phyloP scores from a whole-genome alignment of 1,140 invertebrate species.

The Archegozetes longisetosus region DNA sequence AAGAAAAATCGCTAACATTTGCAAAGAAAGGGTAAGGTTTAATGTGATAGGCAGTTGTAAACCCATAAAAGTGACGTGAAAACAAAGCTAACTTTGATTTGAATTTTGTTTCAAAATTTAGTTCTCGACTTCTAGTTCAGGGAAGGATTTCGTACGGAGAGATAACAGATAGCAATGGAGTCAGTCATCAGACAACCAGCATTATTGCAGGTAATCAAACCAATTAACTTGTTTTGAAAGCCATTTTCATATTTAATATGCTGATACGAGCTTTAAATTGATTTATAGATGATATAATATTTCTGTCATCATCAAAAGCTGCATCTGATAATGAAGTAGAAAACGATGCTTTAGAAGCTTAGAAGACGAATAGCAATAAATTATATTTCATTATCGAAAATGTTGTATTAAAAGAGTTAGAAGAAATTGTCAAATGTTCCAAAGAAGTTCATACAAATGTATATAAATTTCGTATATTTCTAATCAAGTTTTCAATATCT shows the following conservation, averaged over 20 bases:
- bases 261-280: background rate
- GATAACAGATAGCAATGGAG: conserved; percentile 58
- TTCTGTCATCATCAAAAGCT: background rate
- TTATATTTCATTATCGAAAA: too few species aligned
- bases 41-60: too few species aligned
- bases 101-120: conserved; percentile 4
- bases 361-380: too few species aligned
- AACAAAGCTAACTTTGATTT: background rate
- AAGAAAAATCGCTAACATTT: conserved; percentile 57
- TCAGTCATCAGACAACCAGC: conserved; percentile 47
- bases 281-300: background rate
- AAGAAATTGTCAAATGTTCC: too few species aligned
- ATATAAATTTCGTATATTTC: too few species aligned
- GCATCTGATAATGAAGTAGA: too few species aligned
- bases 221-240: background rate
- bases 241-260: background rate
- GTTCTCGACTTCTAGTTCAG: conserved; percentile 62
- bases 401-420: too few species aligned
- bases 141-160: conserved; percentile 71
- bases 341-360: too few species aligned
- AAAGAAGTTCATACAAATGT: too few species aligned
- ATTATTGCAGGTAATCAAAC: conserved; percentile 41
- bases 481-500: too few species aligned
- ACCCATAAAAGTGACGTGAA: background rate
- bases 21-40: conserved; percentile 49